Percentiles rank a stretch among this genome's conserved stretches.
phyloP scores from a whole-genome alignment of 2,888 invertebrate species.

The Diabrotica balteata region DNA sequence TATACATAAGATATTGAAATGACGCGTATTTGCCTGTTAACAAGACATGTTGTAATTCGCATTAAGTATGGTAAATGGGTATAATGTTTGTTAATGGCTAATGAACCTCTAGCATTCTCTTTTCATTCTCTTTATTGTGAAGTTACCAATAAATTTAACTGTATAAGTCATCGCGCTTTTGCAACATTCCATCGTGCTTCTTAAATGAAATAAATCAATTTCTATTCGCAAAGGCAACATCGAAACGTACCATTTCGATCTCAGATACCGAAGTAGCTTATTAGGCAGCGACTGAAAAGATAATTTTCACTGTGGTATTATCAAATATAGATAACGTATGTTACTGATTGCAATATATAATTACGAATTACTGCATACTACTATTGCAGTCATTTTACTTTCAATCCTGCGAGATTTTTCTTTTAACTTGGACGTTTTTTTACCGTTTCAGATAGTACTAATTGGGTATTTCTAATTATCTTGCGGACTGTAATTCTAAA shows the following conservation, averaged over 20 bases:
- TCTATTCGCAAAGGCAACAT: conserved; percentile 10
- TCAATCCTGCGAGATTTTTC: conserved; percentile 28
- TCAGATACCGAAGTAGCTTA: conserved; percentile 27
- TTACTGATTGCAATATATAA: conserved; percentile 41
- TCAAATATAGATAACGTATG: conserved; percentile 36
- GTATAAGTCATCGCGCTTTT: conserved; percentile 1
- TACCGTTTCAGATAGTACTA: conserved; percentile 17
- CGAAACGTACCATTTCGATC: conserved; percentile 18
- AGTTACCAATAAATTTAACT: background rate
- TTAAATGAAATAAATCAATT: conserved; percentile 11
- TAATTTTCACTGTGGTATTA: conserved; percentile 35
- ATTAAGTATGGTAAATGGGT: too few relatives aligned
- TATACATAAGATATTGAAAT: too few relatives aligned
- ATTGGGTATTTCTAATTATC: conserved; percentile 25
- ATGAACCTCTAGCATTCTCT: too few relatives aligned
- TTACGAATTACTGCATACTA: conserved; percentile 41
- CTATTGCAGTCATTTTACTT: conserved; percentile 21
- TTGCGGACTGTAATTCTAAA: conserved; percentile 19
- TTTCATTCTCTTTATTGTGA: too few relatives aligned
- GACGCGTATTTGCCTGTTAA: too few relatives aligned
- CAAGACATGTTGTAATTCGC: too few relatives aligned
- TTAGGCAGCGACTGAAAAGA: conserved; percentile 30
- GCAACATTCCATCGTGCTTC: conserved; percentile 1
- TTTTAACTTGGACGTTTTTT: conserved; percentile 5
- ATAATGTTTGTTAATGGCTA: too few relatives aligned